phyloP scores from a whole-genome alignment of 2,797 vertebrate genomes.

The Vultur gryphus region DNA sequence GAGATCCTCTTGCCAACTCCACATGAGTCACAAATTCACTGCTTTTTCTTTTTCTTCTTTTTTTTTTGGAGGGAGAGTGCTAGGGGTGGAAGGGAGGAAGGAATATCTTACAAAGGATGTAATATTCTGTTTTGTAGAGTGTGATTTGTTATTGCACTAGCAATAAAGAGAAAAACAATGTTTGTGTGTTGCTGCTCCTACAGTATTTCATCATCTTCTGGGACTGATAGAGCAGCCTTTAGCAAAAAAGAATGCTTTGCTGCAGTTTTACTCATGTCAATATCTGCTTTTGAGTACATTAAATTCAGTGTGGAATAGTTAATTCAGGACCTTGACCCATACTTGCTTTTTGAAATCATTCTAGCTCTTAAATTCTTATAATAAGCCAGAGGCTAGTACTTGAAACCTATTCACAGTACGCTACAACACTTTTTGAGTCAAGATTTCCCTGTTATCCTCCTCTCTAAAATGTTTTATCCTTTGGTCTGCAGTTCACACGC shows the following conservation, averaged over 20 bases:
- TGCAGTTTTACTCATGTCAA: constrained; percentile 25
- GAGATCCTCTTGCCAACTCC: neutral
- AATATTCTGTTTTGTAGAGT: neutral
- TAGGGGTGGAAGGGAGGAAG: neutral
- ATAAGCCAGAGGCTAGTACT: constrained; percentile 47
- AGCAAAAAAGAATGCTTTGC: constrained; percentile 1
- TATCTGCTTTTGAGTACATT: constrained; percentile 45
- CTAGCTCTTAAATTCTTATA: constrained; percentile 45
- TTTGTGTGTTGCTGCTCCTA: constrained; percentile 12
- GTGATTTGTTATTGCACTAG: neutral
- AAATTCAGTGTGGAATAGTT: constrained; percentile 44
- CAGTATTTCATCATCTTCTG: constrained; percentile 36
- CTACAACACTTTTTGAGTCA: neutral
- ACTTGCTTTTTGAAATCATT: constrained; percentile 51
- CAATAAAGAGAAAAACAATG: constrained; percentile 36
- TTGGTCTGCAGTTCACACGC: constrained; percentile 30
- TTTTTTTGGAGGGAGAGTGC: neutral
- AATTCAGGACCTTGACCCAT: constrained; percentile 60
- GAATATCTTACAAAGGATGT: neutral
- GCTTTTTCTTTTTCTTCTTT: neutral
- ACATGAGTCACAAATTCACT: neutral
- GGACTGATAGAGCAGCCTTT: constrained; percentile 5
- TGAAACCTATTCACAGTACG: neutral
- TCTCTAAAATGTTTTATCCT: constrained; percentile 41
- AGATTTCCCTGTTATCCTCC: constrained; percentile 20